These are phyloP conservation scores for Eremobia ochroleuca DNA, from an alignment of 2,888 invertebrate genomes.

Conservation along the genomic window DNA sequence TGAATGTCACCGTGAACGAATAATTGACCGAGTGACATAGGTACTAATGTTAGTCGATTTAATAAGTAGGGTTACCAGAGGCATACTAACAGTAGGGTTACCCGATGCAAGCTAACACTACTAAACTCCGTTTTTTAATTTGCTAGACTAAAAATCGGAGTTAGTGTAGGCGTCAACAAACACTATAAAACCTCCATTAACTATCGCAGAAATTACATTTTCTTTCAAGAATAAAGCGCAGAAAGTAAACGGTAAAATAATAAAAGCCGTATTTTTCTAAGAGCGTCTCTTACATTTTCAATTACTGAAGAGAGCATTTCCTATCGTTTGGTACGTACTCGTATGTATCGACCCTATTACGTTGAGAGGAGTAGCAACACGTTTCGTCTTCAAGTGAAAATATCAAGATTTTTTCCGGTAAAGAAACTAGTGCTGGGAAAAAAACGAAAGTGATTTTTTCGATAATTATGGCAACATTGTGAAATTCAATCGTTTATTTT, in stretches of 20 bases:
- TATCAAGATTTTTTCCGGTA: neutral
- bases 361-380: slow-evolving; percentile 1
- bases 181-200: neutral
- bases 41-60: no score
- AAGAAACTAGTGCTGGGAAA: neutral
- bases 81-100: no score
- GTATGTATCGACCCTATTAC: slow-evolving; percentile 12
- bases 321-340: slow-evolving; percentile 3
- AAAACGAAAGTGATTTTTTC: neutral
- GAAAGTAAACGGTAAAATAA: slow-evolving; percentile 39
- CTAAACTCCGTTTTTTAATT: no score
- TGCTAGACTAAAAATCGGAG: no score
- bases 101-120: no score
- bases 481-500: neutral
- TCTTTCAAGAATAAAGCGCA: slow-evolving; percentile 1
- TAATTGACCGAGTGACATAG: no score
- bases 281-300: slow-evolving; percentile 35
- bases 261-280: slow-evolving; percentile 25
- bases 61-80: no score
- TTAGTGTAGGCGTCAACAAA: neutral
- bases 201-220: neutral
- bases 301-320: slow-evolving; percentile 46
- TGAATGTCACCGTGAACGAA: no score
- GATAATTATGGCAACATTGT: neutral
- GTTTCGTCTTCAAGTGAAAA: slow-evolving; percentile 1